These are phyloP conservation scores for Leuctra nigra DNA, from an alignment of 2,888 invertebrate genomes.

Conservation along the genomic window DNA sequence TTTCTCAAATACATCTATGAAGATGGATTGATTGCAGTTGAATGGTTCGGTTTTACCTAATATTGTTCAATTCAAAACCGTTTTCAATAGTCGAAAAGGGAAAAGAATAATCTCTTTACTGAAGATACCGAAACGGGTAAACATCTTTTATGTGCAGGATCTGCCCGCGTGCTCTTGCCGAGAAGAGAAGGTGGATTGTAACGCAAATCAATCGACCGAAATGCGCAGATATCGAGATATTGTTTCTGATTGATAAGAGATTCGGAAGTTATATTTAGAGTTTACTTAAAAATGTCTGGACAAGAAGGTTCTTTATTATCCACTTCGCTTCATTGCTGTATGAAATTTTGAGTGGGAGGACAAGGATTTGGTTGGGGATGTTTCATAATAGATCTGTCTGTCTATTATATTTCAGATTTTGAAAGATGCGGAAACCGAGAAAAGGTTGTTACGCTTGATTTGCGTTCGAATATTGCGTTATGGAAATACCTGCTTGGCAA, in stretches of 20 bases:
- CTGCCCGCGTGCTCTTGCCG: no score
- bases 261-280: no score
- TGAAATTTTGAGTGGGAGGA: slow-evolving; percentile 9
- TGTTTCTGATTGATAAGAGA: no score
- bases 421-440: slow-evolving; percentile 16
- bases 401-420: slow-evolving; percentile 8
- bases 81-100: slow-evolving; percentile 3
- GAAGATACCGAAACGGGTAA: slow-evolving; percentile 15
- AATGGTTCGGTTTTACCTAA: slow-evolving; percentile 2
- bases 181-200: no score
- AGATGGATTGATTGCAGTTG: slow-evolving; percentile 6
- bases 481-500: no score
- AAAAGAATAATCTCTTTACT: slow-evolving; percentile 3
- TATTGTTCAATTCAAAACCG: neutral
- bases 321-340: no score
- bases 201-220: no score
- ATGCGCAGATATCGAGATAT: no score
- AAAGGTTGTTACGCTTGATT: slow-evolving; percentile 7
- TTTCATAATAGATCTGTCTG: neutral
- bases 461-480: no score
- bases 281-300: no score
- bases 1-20: slow-evolving; percentile 8
- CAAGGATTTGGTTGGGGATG: neutral
- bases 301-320: no score
- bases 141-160: no score